A percentile compares a stretch with the other conserved stretches of the same genome.
Conservation (phyloP, 2,797 vertebrate genomes). For the Enteromius unitaeniatus region DNA sequence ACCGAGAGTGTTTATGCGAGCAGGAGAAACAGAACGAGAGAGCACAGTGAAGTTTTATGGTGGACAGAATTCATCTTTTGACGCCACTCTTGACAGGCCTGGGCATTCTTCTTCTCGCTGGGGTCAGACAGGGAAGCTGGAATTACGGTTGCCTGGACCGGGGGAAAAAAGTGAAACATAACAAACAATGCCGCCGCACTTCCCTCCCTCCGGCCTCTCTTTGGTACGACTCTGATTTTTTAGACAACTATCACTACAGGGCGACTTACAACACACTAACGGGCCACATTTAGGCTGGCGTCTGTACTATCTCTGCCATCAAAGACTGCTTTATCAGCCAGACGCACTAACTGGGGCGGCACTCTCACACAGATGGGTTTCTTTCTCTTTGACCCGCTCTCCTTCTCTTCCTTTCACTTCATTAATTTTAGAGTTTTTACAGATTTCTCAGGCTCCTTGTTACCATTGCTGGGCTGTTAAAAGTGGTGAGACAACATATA, state of each 20-base stretch:
- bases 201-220: slow-evolving; percentile 34
- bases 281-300: slow-evolving; percentile 80
- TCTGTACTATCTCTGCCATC: slow-evolving; percentile 82
- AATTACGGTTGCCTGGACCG: slow-evolving; percentile 8
- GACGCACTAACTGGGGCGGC: slow-evolving; percentile 77
- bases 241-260: slow-evolving; percentile 75
- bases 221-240: slow-evolving; percentile 71
- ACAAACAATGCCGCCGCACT: slow-evolving; percentile 51
- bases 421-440: slow-evolving; percentile 19
- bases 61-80: slow-evolving; percentile 54
- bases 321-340: slow-evolving; percentile 81
- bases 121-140: slow-evolving; percentile 37
- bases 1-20: slow-evolving; percentile 47
- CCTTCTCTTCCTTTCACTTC: slow-evolving; percentile 31
- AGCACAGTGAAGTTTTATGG: slow-evolving; percentile 53
- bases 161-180: slow-evolving; percentile 52
- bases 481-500: neutral
- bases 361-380: slow-evolving; percentile 81
- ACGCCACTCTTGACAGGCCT: slow-evolving; percentile 49
- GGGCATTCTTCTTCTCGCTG: slow-evolving; percentile 56
- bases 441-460: slow-evolving; percentile 27
- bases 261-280: slow-evolving; percentile 73
- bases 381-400: slow-evolving; percentile 71
- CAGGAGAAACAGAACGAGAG: slow-evolving; percentile 29
- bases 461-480: slow-evolving; percentile 8